Conservation (phyloP, 1,140 invertebrate genomes). For the Andricus grossulariae region DNA sequence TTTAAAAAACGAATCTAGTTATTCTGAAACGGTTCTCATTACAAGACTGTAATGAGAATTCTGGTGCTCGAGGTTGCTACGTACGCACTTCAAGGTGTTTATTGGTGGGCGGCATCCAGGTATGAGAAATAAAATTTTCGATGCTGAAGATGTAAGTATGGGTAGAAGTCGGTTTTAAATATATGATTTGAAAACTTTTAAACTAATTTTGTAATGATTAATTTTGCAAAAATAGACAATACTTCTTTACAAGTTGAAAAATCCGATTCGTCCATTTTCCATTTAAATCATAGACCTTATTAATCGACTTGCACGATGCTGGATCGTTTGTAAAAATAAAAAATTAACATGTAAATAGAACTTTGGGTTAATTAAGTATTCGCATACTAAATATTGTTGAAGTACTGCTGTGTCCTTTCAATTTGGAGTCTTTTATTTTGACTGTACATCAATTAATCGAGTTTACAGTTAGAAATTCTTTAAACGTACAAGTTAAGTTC, state of each 20-base stretch:
- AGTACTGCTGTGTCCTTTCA: no score
- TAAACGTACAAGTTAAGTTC: not conserved
- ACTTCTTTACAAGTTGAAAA: not conserved
- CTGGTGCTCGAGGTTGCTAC: not conserved
- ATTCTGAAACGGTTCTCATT: constrained; percentile 14
- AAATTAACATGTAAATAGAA: no score
- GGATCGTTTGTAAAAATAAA: no score
- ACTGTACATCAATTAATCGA: no score
- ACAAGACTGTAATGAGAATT: constrained; percentile 20
- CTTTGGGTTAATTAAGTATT: no score
- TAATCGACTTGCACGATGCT: no score
- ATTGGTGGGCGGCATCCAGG: not conserved
- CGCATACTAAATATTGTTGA: no score
- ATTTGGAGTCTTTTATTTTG: no score
- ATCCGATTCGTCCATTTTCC: no score
- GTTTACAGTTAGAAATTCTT: no score
- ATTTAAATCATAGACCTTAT: no score
- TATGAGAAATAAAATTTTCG: not conserved
- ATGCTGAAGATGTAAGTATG: not conserved
- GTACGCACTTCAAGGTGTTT: not conserved
- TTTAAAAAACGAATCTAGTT: constrained; percentile 1
- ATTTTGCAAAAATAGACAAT: not conserved
- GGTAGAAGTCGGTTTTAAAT: not conserved
- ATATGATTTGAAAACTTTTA: not conserved
- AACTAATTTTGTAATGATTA: not conserved